phyloP scores from a whole-genome alignment of 1,140 invertebrate species.

The Atta colombica region DNA sequence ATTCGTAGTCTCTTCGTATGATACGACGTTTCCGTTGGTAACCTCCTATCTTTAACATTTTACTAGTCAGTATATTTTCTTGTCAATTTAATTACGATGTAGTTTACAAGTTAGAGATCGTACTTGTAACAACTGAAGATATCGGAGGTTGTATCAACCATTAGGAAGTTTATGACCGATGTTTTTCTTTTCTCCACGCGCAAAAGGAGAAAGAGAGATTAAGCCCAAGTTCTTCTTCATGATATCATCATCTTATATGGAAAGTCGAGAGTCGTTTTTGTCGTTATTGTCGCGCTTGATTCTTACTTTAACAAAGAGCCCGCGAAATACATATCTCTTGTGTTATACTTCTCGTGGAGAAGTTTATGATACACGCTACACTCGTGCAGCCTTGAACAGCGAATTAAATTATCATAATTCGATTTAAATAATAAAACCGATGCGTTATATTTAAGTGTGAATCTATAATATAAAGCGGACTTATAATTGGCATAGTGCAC shows the following conservation, averaged over 20 bases:
- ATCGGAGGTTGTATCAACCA: conserved; percentile 50
- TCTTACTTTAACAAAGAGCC: conserved; percentile 43
- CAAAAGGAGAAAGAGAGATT: not conserved
- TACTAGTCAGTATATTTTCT: conserved; percentile 39
- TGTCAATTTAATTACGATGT: conserved; percentile 60
- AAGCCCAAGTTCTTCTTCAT: not conserved
- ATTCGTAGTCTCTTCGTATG: not conserved
- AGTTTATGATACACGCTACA: conserved; percentile 61
- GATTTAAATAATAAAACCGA: conserved; percentile 56
- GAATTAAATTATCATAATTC: conserved; percentile 28
- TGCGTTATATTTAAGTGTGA: conserved; percentile 53
- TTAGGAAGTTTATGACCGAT: conserved; percentile 54
- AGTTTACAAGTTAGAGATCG: conserved; percentile 11
- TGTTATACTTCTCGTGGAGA: conserved; percentile 1
- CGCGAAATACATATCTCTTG: conserved; percentile 51
- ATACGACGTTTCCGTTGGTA: conserved; percentile 1
- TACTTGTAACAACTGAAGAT: conserved; percentile 44
- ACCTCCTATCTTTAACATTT: conserved; percentile 9
- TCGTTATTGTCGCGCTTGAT: conserved; percentile 50
- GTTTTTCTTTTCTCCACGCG: conserved; percentile 20
- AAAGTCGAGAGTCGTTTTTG: conserved; percentile 61
- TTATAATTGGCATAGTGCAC: conserved; percentile 5
- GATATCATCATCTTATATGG: not conserved
- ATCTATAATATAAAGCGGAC: not conserved
- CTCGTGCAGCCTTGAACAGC: conserved; percentile 49